Conservation (phyloP, 2,113 vertebrate species). For the Felis chaus region DNA sequence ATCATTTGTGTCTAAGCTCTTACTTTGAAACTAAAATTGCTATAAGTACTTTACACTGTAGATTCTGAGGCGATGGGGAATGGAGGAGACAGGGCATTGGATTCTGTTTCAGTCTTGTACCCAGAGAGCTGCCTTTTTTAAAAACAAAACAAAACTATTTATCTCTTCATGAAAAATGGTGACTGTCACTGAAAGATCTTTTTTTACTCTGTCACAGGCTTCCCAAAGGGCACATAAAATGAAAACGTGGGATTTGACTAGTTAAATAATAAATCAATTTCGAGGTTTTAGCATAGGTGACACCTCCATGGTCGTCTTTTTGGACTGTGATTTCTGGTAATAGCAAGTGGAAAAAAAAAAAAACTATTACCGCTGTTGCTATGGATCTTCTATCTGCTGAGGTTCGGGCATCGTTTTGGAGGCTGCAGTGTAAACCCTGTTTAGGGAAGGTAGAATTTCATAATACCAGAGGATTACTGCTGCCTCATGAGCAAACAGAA, state of each 20-base stretch:
- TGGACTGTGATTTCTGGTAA: conserved; percentile 73
- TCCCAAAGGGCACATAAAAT: conserved; percentile 64
- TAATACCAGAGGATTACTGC: conserved; percentile 68
- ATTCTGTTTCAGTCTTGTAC: conserved; percentile 49
- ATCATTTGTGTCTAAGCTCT: conserved; percentile 9
- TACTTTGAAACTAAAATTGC: conserved; percentile 54
- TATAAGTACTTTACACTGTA: neutral
- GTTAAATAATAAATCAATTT: conserved; percentile 73
- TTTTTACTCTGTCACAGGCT: conserved; percentile 53
- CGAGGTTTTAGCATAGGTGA: conserved; percentile 63
- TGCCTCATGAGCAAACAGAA: conserved; percentile 70
- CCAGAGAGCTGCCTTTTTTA: conserved; percentile 39
- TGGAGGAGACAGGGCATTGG: neutral
- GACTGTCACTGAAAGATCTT: conserved; percentile 67
- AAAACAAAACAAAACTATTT: neutral
- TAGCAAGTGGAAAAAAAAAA: conserved; percentile 50
- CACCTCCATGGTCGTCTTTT: conserved; percentile 58
- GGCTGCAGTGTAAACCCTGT: conserved; percentile 59
- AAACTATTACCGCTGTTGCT: conserved; percentile 61
- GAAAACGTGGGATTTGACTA: conserved; percentile 58
- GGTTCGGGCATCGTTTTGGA: conserved; percentile 70
- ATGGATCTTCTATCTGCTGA: conserved; percentile 69
- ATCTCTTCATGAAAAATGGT: conserved; percentile 67
- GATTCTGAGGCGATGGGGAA: conserved; percentile 25
- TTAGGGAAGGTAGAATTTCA: conserved; percentile 72